Evolutionary conservation across 2,797 vertebrate genomes (phyloP).

Genomic region (Anguilla pacifica): DNA sequence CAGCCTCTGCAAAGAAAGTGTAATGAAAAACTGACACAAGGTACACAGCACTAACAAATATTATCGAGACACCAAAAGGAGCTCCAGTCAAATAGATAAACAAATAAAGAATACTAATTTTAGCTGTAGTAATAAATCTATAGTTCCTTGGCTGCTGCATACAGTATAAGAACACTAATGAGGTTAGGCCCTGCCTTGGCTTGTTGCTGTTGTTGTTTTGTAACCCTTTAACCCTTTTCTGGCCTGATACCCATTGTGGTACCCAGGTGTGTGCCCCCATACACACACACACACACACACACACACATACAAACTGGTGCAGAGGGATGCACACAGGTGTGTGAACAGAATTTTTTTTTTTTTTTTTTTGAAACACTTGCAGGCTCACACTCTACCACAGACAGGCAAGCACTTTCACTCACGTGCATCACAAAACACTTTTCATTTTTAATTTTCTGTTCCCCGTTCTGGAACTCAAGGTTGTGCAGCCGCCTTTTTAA

Average conservation of each 20-base stretch:
- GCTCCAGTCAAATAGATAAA: not conserved
- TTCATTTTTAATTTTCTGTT: not conserved
- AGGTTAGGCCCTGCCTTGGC: not conserved
- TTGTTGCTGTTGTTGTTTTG: not conserved
- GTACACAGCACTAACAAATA: not conserved
- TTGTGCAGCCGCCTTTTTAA: not conserved
- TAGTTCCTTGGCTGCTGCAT: not conserved
- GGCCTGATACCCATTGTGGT: not conserved
- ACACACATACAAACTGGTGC: slow-evolving; percentile 30
- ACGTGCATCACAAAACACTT: not conserved
- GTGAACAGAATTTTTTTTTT: not conserved
- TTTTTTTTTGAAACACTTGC: not conserved
- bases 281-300: slow-evolving; percentile 45
- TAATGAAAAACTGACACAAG: not conserved
- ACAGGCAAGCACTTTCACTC: not conserved
- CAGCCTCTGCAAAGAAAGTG: not conserved
- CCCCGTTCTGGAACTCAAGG: not conserved
- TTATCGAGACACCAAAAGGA: not conserved
- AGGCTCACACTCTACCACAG: not conserved
- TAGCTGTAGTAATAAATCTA: not conserved
- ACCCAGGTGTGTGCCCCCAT: not conserved
- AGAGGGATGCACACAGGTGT: slow-evolving; percentile 34
- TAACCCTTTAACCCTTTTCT: not conserved
- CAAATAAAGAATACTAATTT: not conserved
- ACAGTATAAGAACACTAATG: too few species aligned